A percentile compares a stretch with the other conserved stretches of the same genome.
Conservation (phyloP, 35 echinoderm and acorn worm species). For the Eucidaris tribuloides region DNA sequence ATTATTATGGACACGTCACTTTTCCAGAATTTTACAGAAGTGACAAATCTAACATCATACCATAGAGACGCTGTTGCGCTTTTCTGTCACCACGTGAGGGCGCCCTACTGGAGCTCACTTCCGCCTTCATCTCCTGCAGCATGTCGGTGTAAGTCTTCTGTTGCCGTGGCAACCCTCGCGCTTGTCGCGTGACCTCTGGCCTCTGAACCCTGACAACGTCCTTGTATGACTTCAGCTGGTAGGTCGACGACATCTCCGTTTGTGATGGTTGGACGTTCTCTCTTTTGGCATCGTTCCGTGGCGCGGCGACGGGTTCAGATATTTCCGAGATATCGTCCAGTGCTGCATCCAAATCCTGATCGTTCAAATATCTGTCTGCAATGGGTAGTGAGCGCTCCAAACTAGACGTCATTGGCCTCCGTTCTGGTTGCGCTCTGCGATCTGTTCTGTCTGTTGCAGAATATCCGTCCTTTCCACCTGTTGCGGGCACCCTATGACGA, state of each 20-base stretch:
- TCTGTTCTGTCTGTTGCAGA: background rate
- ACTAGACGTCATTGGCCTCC: background rate
- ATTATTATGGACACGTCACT: too few relatives aligned
- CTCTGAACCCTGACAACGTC: slow-evolving; percentile 77
- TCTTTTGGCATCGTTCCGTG: background rate
- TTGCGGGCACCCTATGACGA: background rate
- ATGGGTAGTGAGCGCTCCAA: background rate
- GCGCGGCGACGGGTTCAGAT: background rate
- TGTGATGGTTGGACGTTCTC: background rate
- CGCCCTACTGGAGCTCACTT: slow-evolving; percentile 13
- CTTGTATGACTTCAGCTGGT: slow-evolving; percentile 56
- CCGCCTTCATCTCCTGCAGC: slow-evolving; percentile 71
- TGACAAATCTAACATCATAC: too few relatives aligned
- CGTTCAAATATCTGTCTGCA: background rate
- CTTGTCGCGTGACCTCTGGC: slow-evolving; percentile 66
- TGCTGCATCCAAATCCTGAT: background rate
- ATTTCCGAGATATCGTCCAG: slow-evolving; percentile 37
- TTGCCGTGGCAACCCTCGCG: slow-evolving; percentile 34
- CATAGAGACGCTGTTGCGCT: slow-evolving; percentile 66
- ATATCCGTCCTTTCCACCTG: background rate
- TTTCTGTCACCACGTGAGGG: slow-evolving; percentile 22
- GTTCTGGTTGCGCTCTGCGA: background rate
- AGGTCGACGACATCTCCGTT: background rate
- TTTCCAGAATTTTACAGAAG: too few relatives aligned
- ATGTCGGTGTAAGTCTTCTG: slow-evolving; percentile 85